phyloP scores from a whole-genome alignment of 1,140 invertebrate genomes.

The Scaptomyza graminum region DNA sequence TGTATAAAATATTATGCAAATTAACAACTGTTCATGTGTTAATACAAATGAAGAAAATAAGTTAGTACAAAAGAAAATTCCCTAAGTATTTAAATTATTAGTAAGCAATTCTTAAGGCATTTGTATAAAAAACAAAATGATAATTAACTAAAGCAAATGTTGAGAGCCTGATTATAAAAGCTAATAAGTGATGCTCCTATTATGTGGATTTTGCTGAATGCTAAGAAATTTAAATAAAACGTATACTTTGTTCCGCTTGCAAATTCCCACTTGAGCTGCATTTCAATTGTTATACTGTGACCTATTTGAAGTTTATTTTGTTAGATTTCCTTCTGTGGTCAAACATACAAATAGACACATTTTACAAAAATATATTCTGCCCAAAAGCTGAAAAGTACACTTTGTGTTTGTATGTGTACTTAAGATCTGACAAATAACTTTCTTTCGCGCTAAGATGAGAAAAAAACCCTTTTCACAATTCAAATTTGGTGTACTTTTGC shows the following conservation, averaged over 20 bases:
- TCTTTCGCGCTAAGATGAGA: constrained; percentile 22
- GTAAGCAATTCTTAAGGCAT: too few relatives aligned
- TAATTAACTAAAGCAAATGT: neutral
- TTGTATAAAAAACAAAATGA: neutral
- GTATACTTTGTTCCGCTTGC: neutral
- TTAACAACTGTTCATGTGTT: too few relatives aligned
- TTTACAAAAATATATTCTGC: constrained; percentile 5
- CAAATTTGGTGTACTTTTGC: constrained; percentile 39
- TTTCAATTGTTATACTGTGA: constrained; percentile 2
- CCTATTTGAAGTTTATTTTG: constrained; percentile 9
- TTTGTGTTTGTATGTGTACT: neutral
- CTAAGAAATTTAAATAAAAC: neutral
- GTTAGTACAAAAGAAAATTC: too few relatives aligned
- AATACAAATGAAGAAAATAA: too few relatives aligned
- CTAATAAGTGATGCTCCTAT: neutral
- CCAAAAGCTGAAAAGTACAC: constrained; percentile 9
- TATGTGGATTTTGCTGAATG: neutral
- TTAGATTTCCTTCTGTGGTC: constrained; percentile 22
- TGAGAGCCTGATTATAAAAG: constrained; percentile 4
- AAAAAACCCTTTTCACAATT: constrained; percentile 25
- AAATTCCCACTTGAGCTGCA: neutral
- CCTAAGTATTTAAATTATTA: too few relatives aligned
- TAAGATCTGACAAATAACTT: constrained; percentile 15
- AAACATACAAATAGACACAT: constrained; percentile 11
- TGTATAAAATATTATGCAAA: too few relatives aligned